Conservation (phyloP, 1,140 invertebrate species). For the Cydia splendana region DNA sequence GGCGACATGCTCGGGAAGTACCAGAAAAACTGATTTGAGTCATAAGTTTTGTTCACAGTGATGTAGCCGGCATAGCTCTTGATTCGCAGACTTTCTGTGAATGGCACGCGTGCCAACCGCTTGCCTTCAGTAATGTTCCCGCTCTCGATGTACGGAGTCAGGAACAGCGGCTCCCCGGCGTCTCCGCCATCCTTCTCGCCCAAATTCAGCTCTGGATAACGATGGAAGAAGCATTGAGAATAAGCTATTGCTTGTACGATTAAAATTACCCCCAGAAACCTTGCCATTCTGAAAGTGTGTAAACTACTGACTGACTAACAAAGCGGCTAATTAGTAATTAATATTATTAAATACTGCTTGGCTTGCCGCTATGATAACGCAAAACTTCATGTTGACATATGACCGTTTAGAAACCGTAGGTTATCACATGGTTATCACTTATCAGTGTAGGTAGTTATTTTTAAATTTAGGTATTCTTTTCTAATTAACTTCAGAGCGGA, state of each 20-base stretch:
- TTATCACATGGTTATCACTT: not conserved
- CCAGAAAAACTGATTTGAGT: conserved; percentile 90
- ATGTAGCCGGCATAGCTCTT: conserved; percentile 84
- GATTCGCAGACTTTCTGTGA: conserved; percentile 66
- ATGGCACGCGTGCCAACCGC: conserved; percentile 61
- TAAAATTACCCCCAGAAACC: conserved; percentile 43
- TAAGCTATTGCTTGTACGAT: conserved; percentile 51
- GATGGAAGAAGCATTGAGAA: conserved; percentile 59
- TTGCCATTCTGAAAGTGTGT: conserved; percentile 37
- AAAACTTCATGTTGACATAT: conserved; percentile 15
- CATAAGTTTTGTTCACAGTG: conserved; percentile 84
- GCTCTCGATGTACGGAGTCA: conserved; percentile 84
- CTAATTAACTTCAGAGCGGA: not conserved
- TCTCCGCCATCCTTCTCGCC: conserved; percentile 78
- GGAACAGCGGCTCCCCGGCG: conserved; percentile 82
- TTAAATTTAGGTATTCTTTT: not conserved
- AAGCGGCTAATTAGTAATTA: too few species aligned
- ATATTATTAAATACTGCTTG: conserved; percentile 8
- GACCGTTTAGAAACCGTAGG: not conserved
- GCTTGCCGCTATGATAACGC: not conserved
- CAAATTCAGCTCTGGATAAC: conserved; percentile 63
- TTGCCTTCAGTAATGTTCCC: conserved; percentile 75
- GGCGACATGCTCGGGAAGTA: conserved; percentile 84
- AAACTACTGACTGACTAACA: not conserved
- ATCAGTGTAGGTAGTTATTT: not conserved